Evolutionary conservation across 2,797 vertebrate genomes (phyloP).

Genomic region (Acrossocheilus wenchowensis): DNA sequence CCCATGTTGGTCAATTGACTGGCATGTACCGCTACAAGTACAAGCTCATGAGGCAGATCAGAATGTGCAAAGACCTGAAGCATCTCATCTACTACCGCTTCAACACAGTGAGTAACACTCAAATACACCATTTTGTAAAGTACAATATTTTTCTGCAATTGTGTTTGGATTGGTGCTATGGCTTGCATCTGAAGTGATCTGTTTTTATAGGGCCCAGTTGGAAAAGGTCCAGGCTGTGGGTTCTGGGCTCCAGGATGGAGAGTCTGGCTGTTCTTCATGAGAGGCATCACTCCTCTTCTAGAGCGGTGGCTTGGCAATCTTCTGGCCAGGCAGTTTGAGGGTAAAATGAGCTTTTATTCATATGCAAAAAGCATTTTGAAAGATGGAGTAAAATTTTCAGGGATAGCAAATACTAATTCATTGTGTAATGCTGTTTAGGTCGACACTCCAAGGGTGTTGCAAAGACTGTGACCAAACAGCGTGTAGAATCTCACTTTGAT

Average conservation of each 20-base stretch:
- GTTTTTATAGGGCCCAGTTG: slow-evolving; percentile 89
- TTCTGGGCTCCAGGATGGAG: slow-evolving; percentile 99
- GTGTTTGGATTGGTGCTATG: not conserved
- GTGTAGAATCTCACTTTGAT: slow-evolving; percentile 99
- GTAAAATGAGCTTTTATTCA: slow-evolving; percentile 69
- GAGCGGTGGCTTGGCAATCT: slow-evolving; percentile 99
- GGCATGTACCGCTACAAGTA: slow-evolving; percentile 99
- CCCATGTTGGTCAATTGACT: slow-evolving; percentile 96
- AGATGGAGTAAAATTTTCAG: not conserved
- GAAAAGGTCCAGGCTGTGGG: slow-evolving; percentile 97
- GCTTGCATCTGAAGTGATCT: not conserved
- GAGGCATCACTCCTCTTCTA: slow-evolving; percentile 95
- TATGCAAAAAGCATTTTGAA: not conserved
- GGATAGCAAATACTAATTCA: not conserved
- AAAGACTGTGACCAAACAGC: slow-evolving; percentile 98
- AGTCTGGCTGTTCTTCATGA: slow-evolving; percentile 99
- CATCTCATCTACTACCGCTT: slow-evolving; percentile 99
- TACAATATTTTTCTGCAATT: not conserved
- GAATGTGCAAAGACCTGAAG: slow-evolving; percentile 99
- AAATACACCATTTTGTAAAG: not conserved
- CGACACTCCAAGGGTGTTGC: slow-evolving; percentile 99
- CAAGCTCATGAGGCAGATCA: slow-evolving; percentile 99
- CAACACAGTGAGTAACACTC: slow-evolving; percentile 87
- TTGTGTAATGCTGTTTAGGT: slow-evolving; percentile 72
- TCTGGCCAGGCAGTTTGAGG: slow-evolving; percentile 98